Evolutionary conservation across 2,797 vertebrate genomes (phyloP).

Genomic region (Sebastes vulpes): DNA sequence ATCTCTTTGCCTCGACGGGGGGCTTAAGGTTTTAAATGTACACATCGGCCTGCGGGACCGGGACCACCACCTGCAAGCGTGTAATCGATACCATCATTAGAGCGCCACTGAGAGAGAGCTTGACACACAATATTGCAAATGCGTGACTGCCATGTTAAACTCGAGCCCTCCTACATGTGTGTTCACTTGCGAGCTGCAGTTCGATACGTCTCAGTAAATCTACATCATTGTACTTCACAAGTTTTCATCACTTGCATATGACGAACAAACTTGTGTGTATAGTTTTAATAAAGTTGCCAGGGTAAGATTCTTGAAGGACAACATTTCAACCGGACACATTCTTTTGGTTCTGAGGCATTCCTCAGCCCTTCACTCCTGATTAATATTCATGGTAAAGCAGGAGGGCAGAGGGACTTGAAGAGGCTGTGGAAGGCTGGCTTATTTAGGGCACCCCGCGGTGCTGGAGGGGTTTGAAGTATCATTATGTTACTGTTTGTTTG

Average conservation of each 20-base stretch:
- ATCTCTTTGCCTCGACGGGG: constrained; percentile 64
- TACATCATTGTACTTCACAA: constrained; percentile 2
- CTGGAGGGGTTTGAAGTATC: constrained; percentile 86
- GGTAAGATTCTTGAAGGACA: constrained; percentile 8
- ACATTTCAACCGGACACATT: constrained; percentile 49
- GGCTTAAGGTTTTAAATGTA: constrained; percentile 76
- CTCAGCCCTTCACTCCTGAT: constrained; percentile 58
- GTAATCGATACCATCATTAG: constrained; percentile 81
- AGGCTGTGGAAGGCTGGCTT: constrained; percentile 64
- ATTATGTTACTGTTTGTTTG: constrained; percentile 89
- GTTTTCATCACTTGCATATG: constrained; percentile 6
- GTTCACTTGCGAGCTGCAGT: constrained; percentile 42
- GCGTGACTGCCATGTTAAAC: constrained; percentile 30
- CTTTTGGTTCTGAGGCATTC: constrained; percentile 67
- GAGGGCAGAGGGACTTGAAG: constrained; percentile 54
- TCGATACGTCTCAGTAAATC: constrained; percentile 41
- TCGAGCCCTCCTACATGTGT: constrained; percentile 33
- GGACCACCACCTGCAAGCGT: constrained; percentile 70
- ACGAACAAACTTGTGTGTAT: background rate
- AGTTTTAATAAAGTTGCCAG: background rate
- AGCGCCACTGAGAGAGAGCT: constrained; percentile 62
- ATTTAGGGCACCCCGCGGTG: constrained; percentile 80
- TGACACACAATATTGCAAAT: constrained; percentile 63
- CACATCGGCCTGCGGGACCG: constrained; percentile 60
- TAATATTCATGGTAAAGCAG: constrained; percentile 82